A percentile compares a stretch with the other conserved stretches of the same genome.
These are phyloP conservation scores for Sphecodes monilicornis DNA, from an alignment of 2,888 invertebrate species.

Conservation along the genomic window DNA sequence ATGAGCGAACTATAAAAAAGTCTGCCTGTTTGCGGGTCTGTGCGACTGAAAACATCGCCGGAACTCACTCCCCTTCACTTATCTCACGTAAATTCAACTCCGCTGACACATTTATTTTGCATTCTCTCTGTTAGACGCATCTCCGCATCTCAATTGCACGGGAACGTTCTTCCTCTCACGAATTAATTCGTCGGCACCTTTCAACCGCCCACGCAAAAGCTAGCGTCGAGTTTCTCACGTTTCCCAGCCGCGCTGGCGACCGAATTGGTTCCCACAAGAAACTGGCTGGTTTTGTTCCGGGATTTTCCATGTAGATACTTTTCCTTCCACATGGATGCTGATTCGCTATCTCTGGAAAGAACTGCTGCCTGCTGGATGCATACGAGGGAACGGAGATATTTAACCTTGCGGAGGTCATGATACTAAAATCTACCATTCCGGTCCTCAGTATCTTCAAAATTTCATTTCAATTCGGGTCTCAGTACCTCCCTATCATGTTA, in stretches of 20 bases:
- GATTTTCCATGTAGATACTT: not conserved
- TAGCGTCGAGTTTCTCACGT: slow-evolving; percentile 3
- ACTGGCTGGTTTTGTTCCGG: not conserved
- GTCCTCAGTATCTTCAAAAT: too few relatives aligned
- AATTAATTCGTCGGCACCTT: slow-evolving; percentile 37
- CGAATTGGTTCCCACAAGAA: not conserved
- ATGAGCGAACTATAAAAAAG: slow-evolving; percentile 40
- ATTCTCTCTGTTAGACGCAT: not conserved
- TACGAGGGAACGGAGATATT: too few relatives aligned
- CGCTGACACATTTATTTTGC: slow-evolving; percentile 29
- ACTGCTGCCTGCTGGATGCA: too few relatives aligned
- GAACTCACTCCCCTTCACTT: not conserved
- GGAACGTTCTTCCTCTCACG: slow-evolving; percentile 2
- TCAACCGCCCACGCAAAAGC: slow-evolving; percentile 13
- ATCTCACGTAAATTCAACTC: slow-evolving; percentile 52
- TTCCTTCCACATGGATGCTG: not conserved
- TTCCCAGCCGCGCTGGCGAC: not conserved
- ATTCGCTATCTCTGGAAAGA: not conserved
- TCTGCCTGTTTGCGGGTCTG: slow-evolving; percentile 27
- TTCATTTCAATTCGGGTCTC: too few relatives aligned
- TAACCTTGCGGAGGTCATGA: too few relatives aligned
- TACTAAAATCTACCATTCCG: too few relatives aligned
- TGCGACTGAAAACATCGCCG: slow-evolving; percentile 16
- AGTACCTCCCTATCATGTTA: too few relatives aligned
- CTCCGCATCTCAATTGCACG: not conserved